A percentile compares a stretch with the other conserved stretches of the same genome.
Conservation (phyloP, 1,140 invertebrate species). For the Tenebrio molitor region DNA sequence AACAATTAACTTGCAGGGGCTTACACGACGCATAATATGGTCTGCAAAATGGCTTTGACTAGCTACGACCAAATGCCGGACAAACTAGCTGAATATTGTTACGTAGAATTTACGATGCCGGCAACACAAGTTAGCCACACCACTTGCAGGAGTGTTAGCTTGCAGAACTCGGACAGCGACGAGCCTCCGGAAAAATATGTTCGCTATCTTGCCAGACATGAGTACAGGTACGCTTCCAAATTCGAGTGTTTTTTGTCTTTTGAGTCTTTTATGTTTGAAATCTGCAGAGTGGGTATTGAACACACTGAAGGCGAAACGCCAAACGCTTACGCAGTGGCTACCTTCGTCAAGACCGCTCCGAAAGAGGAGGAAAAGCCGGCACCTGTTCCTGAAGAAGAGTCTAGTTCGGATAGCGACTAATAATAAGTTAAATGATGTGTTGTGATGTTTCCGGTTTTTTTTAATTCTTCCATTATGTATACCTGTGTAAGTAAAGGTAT, state of each 20-base stretch:
- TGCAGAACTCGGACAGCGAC: slow-evolving; percentile 89
- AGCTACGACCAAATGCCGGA: slow-evolving; percentile 98
- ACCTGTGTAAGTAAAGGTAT: too few relatives aligned
- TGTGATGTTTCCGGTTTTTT: slow-evolving; percentile 16
- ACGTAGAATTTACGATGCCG: slow-evolving; percentile 99
- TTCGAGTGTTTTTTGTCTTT: neutral
- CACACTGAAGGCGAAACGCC: slow-evolving; percentile 83
- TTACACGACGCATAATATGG: slow-evolving; percentile 95
- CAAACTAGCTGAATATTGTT: slow-evolving; percentile 87
- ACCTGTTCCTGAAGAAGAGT: slow-evolving; percentile 64
- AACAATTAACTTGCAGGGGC: slow-evolving; percentile 78
- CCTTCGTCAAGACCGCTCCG: slow-evolving; percentile 67
- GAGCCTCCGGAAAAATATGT: slow-evolving; percentile 99
- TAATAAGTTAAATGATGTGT: neutral
- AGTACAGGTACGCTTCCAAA: slow-evolving; percentile 83
- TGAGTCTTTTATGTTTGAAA: neutral
- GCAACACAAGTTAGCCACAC: slow-evolving; percentile 97
- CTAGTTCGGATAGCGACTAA: slow-evolving; percentile 69
- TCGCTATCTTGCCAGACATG: slow-evolving; percentile 95
- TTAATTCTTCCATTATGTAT: slow-evolving; percentile 49
- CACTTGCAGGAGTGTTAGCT: slow-evolving; percentile 94
- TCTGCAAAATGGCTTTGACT: slow-evolving; percentile 93
- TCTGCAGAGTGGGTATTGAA: slow-evolving; percentile 84
- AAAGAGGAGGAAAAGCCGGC: slow-evolving; percentile 67
- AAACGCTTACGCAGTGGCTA: slow-evolving; percentile 82